phyloP scores from a whole-genome alignment of 2,888 invertebrate species.

The Amphipyra berbera region DNA sequence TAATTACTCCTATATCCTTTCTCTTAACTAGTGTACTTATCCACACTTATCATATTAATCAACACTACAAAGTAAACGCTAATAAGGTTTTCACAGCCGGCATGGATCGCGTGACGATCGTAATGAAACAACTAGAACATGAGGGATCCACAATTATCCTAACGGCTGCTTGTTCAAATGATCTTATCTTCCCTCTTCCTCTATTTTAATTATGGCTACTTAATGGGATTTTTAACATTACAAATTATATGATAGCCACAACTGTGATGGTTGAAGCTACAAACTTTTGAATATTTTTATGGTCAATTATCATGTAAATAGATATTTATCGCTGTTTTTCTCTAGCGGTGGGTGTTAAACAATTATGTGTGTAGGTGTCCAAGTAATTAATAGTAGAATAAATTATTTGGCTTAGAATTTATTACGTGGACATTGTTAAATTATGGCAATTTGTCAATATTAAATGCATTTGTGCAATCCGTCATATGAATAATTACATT shows the following conservation, averaged over 20 bases:
- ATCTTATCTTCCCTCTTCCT: conserved; percentile 46
- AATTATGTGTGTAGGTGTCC: conserved; percentile 31
- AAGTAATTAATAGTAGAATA: conserved; percentile 27
- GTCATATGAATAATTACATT: not conserved
- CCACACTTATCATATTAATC: conserved; percentile 36
- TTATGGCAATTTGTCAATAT: conserved; percentile 12
- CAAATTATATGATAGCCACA: conserved; percentile 39
- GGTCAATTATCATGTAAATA: conserved; percentile 43
- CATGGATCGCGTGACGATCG: conserved; percentile 53
- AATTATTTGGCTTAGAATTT: conserved; percentile 15
- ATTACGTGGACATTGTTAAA: conserved; percentile 19
- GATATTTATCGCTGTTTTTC: conserved; percentile 39
- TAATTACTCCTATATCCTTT: conserved; percentile 24
- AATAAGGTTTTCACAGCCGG: conserved; percentile 32
- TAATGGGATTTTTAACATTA: conserved; percentile 59
- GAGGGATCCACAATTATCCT: conserved; percentile 57
- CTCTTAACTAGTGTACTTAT: conserved; percentile 41
- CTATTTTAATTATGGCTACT: conserved; percentile 52
- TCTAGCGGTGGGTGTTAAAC: conserved; percentile 18
- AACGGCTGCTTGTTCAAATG: conserved; percentile 53
- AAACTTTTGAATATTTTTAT: conserved; percentile 27
- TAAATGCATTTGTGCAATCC: conserved; percentile 8
- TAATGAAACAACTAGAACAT: conserved; percentile 50
- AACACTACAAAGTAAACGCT: conserved; percentile 37
- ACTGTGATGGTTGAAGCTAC: not conserved